Base-by-base conservation (phyloP, 2,113 vertebrate species). In the Dicaeum eximium region DNA sequence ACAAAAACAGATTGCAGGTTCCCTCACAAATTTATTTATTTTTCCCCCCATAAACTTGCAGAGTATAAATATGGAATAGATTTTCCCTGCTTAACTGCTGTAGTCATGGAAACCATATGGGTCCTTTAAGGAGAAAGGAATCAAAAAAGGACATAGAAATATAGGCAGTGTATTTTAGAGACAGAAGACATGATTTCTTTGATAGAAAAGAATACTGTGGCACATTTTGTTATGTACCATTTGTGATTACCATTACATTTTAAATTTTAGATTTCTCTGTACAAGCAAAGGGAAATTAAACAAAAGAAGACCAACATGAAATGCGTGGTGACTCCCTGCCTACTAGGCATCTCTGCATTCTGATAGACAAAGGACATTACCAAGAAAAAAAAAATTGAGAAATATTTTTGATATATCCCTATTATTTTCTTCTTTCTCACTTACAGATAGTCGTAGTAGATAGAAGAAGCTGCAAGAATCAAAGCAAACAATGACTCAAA, bases 91-190 rank as follows among this genome's bases (percentile, higher is more conserved):
- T 62, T 45, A 83, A 65, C 33, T 60, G 45, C 11, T 33, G 51
- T 72, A 88, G 80, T 15, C 37, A 87, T 44, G 38, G 79, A 66
- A 72, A 79, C 84, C 13, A 35, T 11, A 58, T 6, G 13, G 15
- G 45, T 69, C 75, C 42, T 66, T 93, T 73, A 81, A 69, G 60
- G 54, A 77, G 54, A 84, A 71, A 77, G 48, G 47, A 74, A 51
- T 18, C 19, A 53, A 44, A 60, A 60, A 56, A 84, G 23, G 31
- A 60, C 9, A 44, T 6, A 70, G 65, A 78, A 69, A 94, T 56
- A 77, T 0, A 70, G 64, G 22, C 38, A 84, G 37, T 21, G n/a
- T 47, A 57, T 47, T 80, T 37, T 27, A 85, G 56, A 88, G 40
- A 54, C 14, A 53, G n/a, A 40, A 8, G 31, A 14, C 8, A 20